A percentile compares a stretch with the other conserved stretches of the same genome.
Conservation (phyloP, 2,797 vertebrate species). For the Anguilla obscura region DNA sequence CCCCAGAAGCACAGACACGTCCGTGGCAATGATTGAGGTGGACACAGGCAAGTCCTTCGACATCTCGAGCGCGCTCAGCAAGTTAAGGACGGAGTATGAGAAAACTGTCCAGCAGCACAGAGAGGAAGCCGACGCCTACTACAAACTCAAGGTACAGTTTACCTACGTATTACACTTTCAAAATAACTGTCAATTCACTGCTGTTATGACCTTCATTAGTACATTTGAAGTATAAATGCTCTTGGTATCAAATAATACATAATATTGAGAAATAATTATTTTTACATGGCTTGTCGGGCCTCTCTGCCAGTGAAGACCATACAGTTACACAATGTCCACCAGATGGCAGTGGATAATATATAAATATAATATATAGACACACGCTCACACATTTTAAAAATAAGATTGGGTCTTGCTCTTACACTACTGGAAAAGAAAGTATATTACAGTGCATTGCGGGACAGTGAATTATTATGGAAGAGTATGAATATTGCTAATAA, state of each 20-base stretch:
- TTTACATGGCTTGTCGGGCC: not conserved
- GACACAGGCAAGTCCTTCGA: slow-evolving; percentile 66
- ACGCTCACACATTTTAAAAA: not conserved
- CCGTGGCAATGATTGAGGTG: slow-evolving; percentile 65
- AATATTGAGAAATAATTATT: not conserved
- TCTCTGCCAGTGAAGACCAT: not conserved
- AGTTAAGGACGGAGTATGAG: slow-evolving; percentile 61
- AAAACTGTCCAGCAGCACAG: slow-evolving; percentile 62
- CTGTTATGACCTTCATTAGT: not conserved
- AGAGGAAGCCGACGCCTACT: slow-evolving; percentile 65
- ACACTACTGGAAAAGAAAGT: not conserved
- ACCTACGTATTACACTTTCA: not conserved
- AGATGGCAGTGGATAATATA: not conserved
- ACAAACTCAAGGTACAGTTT: slow-evolving; percentile 59
- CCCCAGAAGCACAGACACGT: slow-evolving; percentile 54
- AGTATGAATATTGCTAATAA: too few relatives aligned
- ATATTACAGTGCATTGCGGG: not conserved
- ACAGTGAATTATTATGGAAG: not conserved
- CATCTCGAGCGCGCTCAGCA: slow-evolving; percentile 60
- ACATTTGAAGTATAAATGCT: not conserved
- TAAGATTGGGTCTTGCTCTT: not conserved
- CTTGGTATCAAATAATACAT: not conserved
- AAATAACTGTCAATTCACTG: not conserved
- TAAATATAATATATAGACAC: not conserved
- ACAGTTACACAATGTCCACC: not conserved